phyloP scores from a whole-genome alignment of 2,888 invertebrate species.

The Heliothis peltigera region DNA sequence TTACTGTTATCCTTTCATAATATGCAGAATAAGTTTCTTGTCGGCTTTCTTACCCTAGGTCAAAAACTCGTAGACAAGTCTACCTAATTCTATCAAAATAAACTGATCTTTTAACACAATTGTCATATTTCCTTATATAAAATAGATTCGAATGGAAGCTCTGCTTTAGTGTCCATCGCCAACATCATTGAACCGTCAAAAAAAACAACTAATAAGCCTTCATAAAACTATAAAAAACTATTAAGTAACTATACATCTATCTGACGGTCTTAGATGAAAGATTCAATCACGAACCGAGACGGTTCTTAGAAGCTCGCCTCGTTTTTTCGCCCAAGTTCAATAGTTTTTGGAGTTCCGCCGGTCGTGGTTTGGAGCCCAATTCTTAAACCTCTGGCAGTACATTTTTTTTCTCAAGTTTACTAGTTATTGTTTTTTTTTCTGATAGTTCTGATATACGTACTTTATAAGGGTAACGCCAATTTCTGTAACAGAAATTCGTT shows the following conservation, averaged over 20 bases:
- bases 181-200: conserved; percentile 32
- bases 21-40: not conserved
- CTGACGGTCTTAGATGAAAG: conserved; percentile 79
- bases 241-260: conserved; percentile 74
- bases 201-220: conserved; percentile 76
- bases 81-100: not conserved
- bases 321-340: conserved; percentile 75
- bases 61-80: not conserved
- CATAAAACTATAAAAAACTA: conserved; percentile 73
- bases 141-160: conserved; percentile 23
- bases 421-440: too few species aligned
- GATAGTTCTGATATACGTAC: too few species aligned
- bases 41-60: not conserved
- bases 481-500: too few species aligned
- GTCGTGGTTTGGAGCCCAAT: conserved; percentile 18
- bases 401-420: too few species aligned
- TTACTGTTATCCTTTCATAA: not conserved
- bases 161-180: conserved; percentile 25
- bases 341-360: conserved; percentile 74
- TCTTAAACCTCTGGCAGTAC: conserved; percentile 44
- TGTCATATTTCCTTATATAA: conserved; percentile 40
- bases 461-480: too few species aligned
- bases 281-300: conserved; percentile 82
- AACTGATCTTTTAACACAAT: conserved; percentile 8
- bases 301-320: conserved; percentile 80